Evolutionary conservation across 2,888 invertebrate genomes (phyloP), one percentile per base, ranked within the genome.

Genomic region (Temnothorax ravouxi): DNA sequence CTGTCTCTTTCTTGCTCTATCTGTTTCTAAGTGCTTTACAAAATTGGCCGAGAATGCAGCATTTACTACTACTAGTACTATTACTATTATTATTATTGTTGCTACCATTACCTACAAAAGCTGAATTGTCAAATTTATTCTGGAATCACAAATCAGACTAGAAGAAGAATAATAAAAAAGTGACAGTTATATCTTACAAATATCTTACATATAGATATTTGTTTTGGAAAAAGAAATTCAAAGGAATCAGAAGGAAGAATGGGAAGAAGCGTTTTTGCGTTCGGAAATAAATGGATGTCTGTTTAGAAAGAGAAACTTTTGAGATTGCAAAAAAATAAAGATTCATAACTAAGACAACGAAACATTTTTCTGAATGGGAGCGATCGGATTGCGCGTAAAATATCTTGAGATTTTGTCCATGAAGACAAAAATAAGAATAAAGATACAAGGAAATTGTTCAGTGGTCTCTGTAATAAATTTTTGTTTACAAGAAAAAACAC

Each of bases 1-100:
- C 47, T 25, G 6, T 59, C 50, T 44, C 13, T 74, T 38, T 83
- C 29, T 64, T 52, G 47, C 59, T 72, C 59, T 76, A n/a, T 67
- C 47, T n/a, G 66, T 29, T 59, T 25, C n/a, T 62, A 75, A 29
- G 44, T 41, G 18, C 44, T 84, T 72, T 41, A 59, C 5, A 15
- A 5, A 79, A 79, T 38, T 66, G 41, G 9, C 66, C 18, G n/a
- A 25, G 18, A 8, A 66, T 54, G 15, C 25, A 25, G 13, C 18
- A 64, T 25, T 18, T 47, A 25, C 15, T 47, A 15, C n/a, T 1
- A 4, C 47, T 47, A 75, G 18, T 47, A 25, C 25, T 75, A 75
- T 41, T 71, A 34, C 18, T 54, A 21, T 29, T 38, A 47, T 3
- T 9, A 18, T 18, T 66, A 66, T 18, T 50, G 18, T 3, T 50